phyloP scores from a whole-genome alignment of 2,888 invertebrate genomes.

The Epistrophe eligans region DNA sequence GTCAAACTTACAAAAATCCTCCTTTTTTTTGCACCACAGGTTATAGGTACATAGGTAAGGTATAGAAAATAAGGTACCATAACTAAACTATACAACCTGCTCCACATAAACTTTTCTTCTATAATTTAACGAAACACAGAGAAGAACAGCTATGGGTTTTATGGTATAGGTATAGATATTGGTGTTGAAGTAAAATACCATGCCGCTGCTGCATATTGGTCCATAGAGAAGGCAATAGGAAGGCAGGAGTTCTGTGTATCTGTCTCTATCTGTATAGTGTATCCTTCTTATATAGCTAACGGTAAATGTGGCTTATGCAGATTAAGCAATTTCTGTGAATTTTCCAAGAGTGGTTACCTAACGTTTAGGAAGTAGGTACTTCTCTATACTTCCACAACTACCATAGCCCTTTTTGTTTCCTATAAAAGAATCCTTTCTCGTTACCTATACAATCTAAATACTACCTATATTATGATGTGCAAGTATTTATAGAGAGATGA shows the following conservation, averaged over 20 bases:
- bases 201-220: neutral
- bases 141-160: neutral
- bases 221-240: neutral
- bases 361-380: neutral
- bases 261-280: neutral
- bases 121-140: neutral
- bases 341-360: conserved; percentile 18
- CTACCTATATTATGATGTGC: neutral
- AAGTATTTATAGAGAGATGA: conserved; percentile 17
- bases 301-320: conserved; percentile 62
- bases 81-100: neutral
- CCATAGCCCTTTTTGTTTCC: conserved; percentile 1
- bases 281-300: conserved; percentile 30
- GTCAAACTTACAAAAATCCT: conserved; percentile 56
- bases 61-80: neutral
- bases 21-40: conserved; percentile 2
- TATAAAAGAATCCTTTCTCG: conserved; percentile 14
- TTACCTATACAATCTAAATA: too few species aligned
- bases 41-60: neutral
- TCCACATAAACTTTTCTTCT: conserved; percentile 22
- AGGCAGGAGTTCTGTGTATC: neutral
- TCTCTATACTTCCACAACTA: neutral
- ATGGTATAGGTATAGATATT: neutral
- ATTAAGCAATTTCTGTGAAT: conserved; percentile 50
- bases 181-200: conserved; percentile 29